A percentile compares a stretch with the other conserved stretches of the same genome.
These are phyloP conservation scores for Genyomyrus donnyi DNA, from an alignment of 2,113 vertebrate species.

Conservation along the genomic window DNA sequence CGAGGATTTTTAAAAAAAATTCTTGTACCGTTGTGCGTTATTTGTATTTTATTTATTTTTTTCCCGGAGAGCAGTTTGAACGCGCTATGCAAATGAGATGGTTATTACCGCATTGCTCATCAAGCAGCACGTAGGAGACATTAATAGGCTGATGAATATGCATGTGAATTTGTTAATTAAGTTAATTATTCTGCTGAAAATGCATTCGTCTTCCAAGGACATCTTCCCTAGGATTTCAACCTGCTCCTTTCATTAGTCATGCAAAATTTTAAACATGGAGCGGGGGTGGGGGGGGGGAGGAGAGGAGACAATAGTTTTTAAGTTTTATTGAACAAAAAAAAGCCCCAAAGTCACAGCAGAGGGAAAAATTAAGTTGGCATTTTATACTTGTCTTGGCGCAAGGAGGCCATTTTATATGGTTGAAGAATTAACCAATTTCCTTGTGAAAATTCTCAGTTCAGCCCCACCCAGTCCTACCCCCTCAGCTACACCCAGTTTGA, in stretches of 20 bases:
- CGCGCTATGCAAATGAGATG: constrained; percentile 95
- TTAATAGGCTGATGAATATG: constrained; percentile 96
- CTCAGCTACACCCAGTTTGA: constrained; percentile 14
- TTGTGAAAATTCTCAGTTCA: constrained; percentile 13
- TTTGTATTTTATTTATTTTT: constrained; percentile 19
- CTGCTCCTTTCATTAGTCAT: constrained; percentile 96
- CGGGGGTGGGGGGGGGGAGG: constrained; percentile 40
- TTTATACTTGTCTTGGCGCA: not conserved
- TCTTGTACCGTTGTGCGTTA: constrained; percentile 8
- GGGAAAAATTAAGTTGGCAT: not conserved
- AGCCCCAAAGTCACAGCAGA: not conserved
- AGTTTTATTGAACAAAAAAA: constrained; percentile 18
- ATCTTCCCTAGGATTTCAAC: constrained; percentile 98
- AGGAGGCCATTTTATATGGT: constrained; percentile 11
- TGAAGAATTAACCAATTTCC: constrained; percentile 4
- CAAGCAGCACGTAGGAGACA: constrained; percentile 95
- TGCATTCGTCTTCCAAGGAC: constrained; percentile 99
- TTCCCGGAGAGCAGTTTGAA: constrained; percentile 74
- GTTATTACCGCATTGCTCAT: constrained; percentile 98
- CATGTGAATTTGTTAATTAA: constrained; percentile 89
- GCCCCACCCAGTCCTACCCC: not conserved
- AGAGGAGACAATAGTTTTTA: constrained; percentile 23
- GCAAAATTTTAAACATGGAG: constrained; percentile 77
- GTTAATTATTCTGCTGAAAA: constrained; percentile 99
- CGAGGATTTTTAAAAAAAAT: not conserved